Conservation (phyloP, 2,888 invertebrate species). For the Drosophila suboccidentalis region DNA sequence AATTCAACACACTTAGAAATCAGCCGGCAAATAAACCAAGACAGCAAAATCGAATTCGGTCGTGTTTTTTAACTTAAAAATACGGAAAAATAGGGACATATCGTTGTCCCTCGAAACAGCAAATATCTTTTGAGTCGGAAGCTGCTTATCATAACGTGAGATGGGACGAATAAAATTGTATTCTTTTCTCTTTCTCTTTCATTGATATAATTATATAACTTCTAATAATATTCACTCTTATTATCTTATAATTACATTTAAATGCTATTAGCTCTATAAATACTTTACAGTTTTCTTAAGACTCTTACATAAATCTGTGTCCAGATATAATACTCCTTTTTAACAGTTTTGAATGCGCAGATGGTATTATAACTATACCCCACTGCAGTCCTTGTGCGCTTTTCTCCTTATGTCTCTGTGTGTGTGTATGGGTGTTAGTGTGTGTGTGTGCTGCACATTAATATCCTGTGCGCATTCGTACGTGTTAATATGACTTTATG, state of each 20-base stretch:
- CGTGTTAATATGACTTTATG: constrained; percentile 86
- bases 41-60: no score
- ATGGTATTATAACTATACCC: constrained; percentile 24
- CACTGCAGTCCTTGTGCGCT: constrained; percentile 10
- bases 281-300: not conserved
- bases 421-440: constrained; percentile 36
- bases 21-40: no score
- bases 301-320: not conserved
- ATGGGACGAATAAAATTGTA: no score
- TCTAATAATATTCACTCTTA: not conserved
- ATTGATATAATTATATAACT: not conserved
- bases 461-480: constrained; percentile 85
- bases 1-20: no score
- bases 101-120: no score
- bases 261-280: not conserved
- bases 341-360: not conserved
- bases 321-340: not conserved
- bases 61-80: no score
- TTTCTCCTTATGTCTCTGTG: constrained; percentile 16
- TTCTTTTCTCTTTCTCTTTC: no score
- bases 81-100: no score
- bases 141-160: no score
- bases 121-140: no score
- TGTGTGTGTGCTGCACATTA: constrained; percentile 72
- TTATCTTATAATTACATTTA: no score